These are phyloP conservation scores for Noctua fimbriata DNA, from an alignment of 2,888 invertebrate species.

Conservation along the genomic window DNA sequence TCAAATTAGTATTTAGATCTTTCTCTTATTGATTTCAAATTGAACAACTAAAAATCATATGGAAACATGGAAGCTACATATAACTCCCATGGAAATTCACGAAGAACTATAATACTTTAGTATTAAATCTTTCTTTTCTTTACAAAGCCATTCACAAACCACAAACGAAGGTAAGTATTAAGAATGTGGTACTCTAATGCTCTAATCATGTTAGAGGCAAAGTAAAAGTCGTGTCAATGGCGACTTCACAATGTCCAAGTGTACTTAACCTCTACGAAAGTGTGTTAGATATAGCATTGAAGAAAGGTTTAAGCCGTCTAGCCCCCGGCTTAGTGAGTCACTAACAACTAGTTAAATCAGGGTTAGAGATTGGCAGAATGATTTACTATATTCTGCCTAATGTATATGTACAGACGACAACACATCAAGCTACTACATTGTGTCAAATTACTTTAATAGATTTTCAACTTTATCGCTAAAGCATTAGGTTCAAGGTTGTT, in stretches of 20 bases:
- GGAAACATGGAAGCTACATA: not conserved
- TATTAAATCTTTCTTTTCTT: constrained; percentile 4
- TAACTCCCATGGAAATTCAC: not conserved
- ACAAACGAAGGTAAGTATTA: constrained; percentile 39
- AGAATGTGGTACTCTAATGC: constrained; percentile 37
- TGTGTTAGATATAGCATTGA: constrained; percentile 45
- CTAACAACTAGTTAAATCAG: not conserved
- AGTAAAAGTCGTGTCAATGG: constrained; percentile 52
- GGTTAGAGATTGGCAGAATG: constrained; percentile 4
- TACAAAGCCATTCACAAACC: constrained; percentile 21
- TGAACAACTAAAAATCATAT: not conserved
- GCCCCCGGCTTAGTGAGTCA: constrained; percentile 16
- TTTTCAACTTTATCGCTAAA: too few relatives aligned
- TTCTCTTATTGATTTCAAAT: not conserved
- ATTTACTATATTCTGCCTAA: not conserved
- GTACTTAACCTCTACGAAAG: constrained; percentile 57
- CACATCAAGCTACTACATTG: too few relatives aligned
- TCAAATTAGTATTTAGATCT: not conserved
- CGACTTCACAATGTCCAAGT: constrained; percentile 38
- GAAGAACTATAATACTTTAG: not conserved
- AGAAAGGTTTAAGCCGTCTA: constrained; percentile 40
- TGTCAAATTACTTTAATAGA: too few relatives aligned
- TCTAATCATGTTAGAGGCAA: constrained; percentile 54
- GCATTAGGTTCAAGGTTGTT: too few relatives aligned
- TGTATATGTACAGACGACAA: not conserved